Evolutionary conservation across 2,113 vertebrate genomes (phyloP).

Genomic region (Melozone crissalis): DNA sequence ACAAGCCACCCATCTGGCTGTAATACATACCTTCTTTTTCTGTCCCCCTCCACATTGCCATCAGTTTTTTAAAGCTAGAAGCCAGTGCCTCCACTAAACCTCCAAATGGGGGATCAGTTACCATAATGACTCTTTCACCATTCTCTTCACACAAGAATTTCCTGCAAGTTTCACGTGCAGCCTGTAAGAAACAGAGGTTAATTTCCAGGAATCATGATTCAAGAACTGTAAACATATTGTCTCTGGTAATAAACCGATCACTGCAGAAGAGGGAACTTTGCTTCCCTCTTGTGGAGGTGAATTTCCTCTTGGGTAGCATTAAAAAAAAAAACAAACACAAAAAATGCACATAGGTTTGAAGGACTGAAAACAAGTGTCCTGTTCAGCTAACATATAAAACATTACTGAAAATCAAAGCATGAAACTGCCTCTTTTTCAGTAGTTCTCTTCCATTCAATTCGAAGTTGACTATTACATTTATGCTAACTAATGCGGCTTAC

Average conservation of each 20-base stretch:
- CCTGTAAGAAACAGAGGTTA: conserved; percentile 70
- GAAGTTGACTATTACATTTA: not conserved
- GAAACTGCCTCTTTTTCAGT: not conserved
- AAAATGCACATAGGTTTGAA: not conserved
- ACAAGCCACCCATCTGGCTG: not conserved
- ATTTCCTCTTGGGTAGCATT: not conserved
- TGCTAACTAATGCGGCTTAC: not conserved
- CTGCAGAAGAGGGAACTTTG: not conserved
- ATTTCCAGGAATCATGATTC: not conserved
- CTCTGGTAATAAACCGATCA: not conserved
- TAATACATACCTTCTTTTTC: conserved; percentile 71
- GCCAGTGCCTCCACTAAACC: conserved; percentile 94
- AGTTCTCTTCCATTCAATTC: not conserved
- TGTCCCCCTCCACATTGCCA: conserved; percentile 76
- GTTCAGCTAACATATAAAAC: not conserved
- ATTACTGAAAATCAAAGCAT: not conserved
- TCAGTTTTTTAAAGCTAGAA: conserved; percentile 86
- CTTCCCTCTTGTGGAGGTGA: not conserved
- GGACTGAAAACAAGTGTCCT: not conserved
- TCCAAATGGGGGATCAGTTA: conserved; percentile 94
- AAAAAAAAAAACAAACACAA: not conserved
- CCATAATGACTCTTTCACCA: conserved; percentile 81
- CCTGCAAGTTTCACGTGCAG: conserved; percentile 71
- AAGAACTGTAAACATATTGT: not conserved
- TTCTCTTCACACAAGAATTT: conserved; percentile 80